These are phyloP conservation scores for Chymomyza procnemis DNA, from an alignment of 2,888 invertebrate genomes.

Conservation along the genomic window DNA sequence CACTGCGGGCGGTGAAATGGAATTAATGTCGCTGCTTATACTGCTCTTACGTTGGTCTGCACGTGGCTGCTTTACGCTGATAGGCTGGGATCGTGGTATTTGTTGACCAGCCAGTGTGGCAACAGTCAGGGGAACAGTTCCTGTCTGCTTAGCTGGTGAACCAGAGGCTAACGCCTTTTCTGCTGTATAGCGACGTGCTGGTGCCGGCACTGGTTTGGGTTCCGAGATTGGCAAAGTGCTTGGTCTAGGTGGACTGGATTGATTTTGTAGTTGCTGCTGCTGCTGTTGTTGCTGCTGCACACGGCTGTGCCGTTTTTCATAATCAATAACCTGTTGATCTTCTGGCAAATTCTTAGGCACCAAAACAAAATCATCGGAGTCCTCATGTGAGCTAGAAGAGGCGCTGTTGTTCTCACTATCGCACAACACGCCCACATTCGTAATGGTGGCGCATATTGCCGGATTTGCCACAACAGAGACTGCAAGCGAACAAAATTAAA, in stretches of 20 bases:
- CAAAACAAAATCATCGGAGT: conserved; percentile 88
- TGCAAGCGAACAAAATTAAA: conserved; percentile 43
- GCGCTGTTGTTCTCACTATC: conserved; percentile 78
- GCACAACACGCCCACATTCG: conserved; percentile 81
- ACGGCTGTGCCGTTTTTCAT: conserved; percentile 54
- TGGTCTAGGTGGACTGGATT: conserved; percentile 83
- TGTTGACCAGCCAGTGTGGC: conserved; percentile 74
- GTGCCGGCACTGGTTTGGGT: conserved; percentile 87
- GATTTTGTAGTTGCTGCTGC: conserved; percentile 58
- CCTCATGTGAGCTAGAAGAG: conserved; percentile 84
- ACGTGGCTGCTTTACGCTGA: conserved; percentile 86
- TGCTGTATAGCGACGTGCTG: conserved; percentile 70
- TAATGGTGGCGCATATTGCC: conserved; percentile 81
- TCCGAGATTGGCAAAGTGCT: conserved; percentile 85
- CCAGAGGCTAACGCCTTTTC: conserved; percentile 25
- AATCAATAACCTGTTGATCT: conserved; percentile 79
- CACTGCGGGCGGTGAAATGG: conserved; percentile 94
- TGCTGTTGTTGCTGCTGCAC: conserved; percentile 28
- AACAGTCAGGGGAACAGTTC: conserved; percentile 51
- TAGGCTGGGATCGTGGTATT: conserved; percentile 91
- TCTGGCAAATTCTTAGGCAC: conserved; percentile 85
- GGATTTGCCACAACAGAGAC: conserved; percentile 80
- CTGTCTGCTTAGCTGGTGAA: conserved; percentile 41
- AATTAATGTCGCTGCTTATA: conserved; percentile 89
- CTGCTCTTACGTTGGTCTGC: conserved; percentile 84